Base-by-base conservation (phyloP, 2,113 vertebrate species). In the Malurus melanocephalus region DNA sequence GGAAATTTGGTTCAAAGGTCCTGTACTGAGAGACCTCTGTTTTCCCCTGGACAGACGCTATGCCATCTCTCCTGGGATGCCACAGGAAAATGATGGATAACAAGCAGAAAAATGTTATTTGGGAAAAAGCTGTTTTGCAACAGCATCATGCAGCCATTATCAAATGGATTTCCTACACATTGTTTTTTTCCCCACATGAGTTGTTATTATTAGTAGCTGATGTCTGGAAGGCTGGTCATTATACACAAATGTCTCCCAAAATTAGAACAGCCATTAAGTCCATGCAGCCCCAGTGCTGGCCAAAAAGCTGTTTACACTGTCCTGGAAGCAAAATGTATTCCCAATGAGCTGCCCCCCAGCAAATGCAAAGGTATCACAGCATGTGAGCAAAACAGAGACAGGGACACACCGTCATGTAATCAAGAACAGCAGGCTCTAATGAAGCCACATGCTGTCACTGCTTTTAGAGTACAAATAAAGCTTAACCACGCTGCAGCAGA, bases 231-330 rank as follows among this genome's bases (percentile, higher is more conserved):
- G 27, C 20, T 80, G 72, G 75, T 28, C 57, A 77, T 86, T 90
- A 65, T 8, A 88, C 27, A 67, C 1, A 2, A 88, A 73, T 65
- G 60, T 43, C 68, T 91, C 65, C 62, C 72, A 89, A 83, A 93
- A 93, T 79, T 77, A 90, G 72, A 77, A 56, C 51, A 91, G 64
- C n/a, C 56, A 42, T 84, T 79, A 65, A 81, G 60, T 90, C 86
- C 64, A 57, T 52, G 73, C 82, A 90, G 33, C 40, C 55, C 32
- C 5, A 4, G 49, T 43, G 38, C 42, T 75, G 30, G 18, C 51
- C 53, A 80, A 67, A n/a, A 78, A 85, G 60, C 45, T 82, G 18
- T 48, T 74, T 64, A 74, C 33, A 28, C 56, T 55, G 18, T 73
- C 35, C 68, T 33, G 2, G 56, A 85, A 88, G 32, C 23, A 90